Conservation (phyloP, 2,888 invertebrate species). For the Cheilosia scutellata region DNA sequence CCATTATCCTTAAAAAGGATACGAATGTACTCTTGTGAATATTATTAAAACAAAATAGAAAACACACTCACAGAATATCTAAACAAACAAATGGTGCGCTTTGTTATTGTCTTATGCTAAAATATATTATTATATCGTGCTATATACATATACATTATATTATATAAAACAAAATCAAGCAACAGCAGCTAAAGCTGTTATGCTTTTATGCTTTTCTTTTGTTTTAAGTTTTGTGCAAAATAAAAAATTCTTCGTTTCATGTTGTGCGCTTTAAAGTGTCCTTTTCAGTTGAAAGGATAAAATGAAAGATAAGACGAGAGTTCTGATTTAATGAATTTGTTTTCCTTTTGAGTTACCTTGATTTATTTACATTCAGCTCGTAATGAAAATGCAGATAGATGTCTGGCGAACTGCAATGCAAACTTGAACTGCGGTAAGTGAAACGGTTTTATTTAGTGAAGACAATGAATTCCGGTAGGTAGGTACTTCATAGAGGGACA, state of each 20-base stretch:
- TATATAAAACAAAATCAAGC: conserved; percentile 24
- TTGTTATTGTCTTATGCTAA: conserved; percentile 75
- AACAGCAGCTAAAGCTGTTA: conserved; percentile 62
- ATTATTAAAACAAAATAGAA: conserved; percentile 26
- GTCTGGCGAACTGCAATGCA: background rate
- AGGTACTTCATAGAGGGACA: too few relatives aligned
- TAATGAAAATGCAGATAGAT: background rate
- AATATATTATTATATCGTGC: conserved; percentile 65
- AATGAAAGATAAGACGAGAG: conserved; percentile 34
- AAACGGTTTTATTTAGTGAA: background rate
- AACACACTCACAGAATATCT: conserved; percentile 32
- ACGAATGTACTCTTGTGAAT: conserved; percentile 72
- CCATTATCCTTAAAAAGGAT: conserved; percentile 76
- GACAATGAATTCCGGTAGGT: too few relatives aligned
- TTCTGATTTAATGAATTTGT: conserved; percentile 7
- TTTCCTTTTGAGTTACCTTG: background rate
- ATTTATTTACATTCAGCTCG: background rate
- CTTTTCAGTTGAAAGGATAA: conserved; percentile 53
- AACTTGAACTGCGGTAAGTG: background rate
- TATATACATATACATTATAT: conserved; percentile 34
- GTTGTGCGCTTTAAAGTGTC: conserved; percentile 63
- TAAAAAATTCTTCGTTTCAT: conserved; percentile 11
- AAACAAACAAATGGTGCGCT: conserved; percentile 73
- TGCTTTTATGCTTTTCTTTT: conserved; percentile 61
- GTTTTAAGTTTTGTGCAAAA: conserved; percentile 11